A percentile compares a stretch with the other conserved stretches of the same genome.
These are phyloP conservation scores for Archegozetes longisetosus DNA, from an alignment of 1,140 invertebrate genomes.

Conservation along the genomic window DNA sequence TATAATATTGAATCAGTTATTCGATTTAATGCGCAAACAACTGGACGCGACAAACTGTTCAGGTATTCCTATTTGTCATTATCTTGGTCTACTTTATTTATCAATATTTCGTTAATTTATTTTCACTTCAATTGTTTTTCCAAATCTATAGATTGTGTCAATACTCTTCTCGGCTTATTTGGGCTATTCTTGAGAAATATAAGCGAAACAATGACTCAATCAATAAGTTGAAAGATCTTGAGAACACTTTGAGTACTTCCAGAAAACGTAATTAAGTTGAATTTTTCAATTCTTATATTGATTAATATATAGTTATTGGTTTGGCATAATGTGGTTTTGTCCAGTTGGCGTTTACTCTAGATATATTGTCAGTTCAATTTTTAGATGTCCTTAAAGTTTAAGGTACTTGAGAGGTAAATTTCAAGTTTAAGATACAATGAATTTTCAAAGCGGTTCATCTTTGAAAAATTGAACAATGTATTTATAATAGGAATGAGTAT, in stretches of 20 bases:
- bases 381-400: no score
- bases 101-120: background rate
- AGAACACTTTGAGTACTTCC: slow-evolving; percentile 49
- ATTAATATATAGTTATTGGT: background rate
- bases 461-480: no score
- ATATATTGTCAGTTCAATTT: no score
- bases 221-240: slow-evolving; percentile 45
- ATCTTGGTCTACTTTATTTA: background rate
- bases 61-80: slow-evolving; percentile 13
- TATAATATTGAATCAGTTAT: slow-evolving; percentile 16
- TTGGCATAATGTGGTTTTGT: no score
- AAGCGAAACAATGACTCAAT: slow-evolving; percentile 31
- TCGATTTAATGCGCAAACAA: slow-evolving; percentile 17
- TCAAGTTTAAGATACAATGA: no score
- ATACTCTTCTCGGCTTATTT: slow-evolving; percentile 46
- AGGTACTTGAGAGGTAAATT: no score
- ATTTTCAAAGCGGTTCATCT: no score
- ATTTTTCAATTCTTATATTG: slow-evolving; percentile 2
- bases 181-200: slow-evolving; percentile 41
- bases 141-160: slow-evolving; percentile 42
- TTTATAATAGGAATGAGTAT: no score
- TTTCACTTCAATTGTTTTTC: background rate
- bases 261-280: slow-evolving; percentile 43
- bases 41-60: slow-evolving; percentile 20
- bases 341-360: no score